Evolutionary conservation across 2,888 invertebrate genomes (phyloP).

Genomic region (Platycnemis pennipes): DNA sequence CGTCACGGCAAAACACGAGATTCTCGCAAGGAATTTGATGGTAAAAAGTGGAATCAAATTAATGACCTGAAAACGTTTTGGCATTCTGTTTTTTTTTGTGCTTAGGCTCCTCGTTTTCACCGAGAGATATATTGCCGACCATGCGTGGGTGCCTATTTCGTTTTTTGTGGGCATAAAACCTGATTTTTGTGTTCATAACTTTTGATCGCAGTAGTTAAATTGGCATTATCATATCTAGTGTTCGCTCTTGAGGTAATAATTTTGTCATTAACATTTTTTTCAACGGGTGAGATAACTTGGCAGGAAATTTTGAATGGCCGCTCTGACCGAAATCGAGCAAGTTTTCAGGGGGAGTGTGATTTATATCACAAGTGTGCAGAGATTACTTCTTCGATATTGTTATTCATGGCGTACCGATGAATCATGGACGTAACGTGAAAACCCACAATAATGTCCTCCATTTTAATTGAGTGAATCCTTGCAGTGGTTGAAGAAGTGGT

Average conservation of each 20-base stretch:
- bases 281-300: neutral
- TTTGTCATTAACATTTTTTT: neutral
- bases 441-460: too few species aligned
- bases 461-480: too few species aligned
- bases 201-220: neutral
- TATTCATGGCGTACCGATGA: too few species aligned
- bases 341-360: too few species aligned
- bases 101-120: conserved; percentile 7
- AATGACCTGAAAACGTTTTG: conserved; percentile 65
- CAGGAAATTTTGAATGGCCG: neutral
- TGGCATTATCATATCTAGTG: neutral
- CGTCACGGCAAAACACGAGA: conserved; percentile 58
- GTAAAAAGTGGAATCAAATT: conserved; percentile 66
- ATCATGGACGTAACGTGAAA: too few species aligned
- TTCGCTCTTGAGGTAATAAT: neutral
- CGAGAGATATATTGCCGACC: conserved; percentile 45
- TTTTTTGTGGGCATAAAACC: neutral
- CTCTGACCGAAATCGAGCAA: too few species aligned
- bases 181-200: conserved; percentile 13
- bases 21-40: conserved; percentile 57
- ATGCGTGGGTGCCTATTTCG: conserved; percentile 30
- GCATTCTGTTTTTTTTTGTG: conserved; percentile 40
- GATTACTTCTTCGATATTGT: too few species aligned
- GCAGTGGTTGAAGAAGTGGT: too few species aligned
- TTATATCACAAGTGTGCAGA: too few species aligned